Evolutionary conservation across 2,113 vertebrate species (phyloP), one percentile per base, ranked within the genome.

Genomic region (Alosa alosa): DNA sequence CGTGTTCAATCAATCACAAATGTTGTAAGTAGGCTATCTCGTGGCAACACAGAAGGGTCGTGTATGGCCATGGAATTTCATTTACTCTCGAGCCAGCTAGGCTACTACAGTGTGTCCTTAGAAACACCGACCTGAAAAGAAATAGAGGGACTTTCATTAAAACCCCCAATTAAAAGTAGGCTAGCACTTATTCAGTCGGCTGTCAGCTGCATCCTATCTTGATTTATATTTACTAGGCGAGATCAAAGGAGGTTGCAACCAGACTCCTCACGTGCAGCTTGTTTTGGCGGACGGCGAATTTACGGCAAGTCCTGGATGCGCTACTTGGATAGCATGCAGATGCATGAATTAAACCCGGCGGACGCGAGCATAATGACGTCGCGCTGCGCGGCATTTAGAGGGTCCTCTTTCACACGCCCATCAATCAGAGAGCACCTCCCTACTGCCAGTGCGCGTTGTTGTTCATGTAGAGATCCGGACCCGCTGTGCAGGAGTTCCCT

Each of bases 351-450:
- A 78, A 72, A 85, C 52, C 44, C 10, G 60, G 45, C 17, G n/a
- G 88, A 84, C 81, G 6, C 45, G 2, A 6, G 81, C 82, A 91
- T 91, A 90, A 90, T 90, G 39, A 84, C 83, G 78, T 10, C 36
- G 18, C 47, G 10, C 82, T 81, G 84, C 50, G 39, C 88, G 44
- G 87, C 87, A 85, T 88, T 85, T 82, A 36, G 52, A 85, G 78
- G 83, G 64, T 78, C 85, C 45, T 85, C 68, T 86, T 92, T 94
- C 90, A 94, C 92, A 92, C 84, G 20, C 47, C 88, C 91, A 91
- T 94, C 88, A 92, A 91, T 93, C 91, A 90, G 83, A 44, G 78
- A 89, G 83, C 89, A 83, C 90, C 89, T 81, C 83, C 87, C 82
- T 84, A 83, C 89, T 90, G 91, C 86, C 92, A 89, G 84, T 68